Percentiles rank a stretch among this genome's conserved stretches.
Evolutionary conservation across 1,140 invertebrate species (phyloP).

Genomic region (Argopecten irradians): DNA sequence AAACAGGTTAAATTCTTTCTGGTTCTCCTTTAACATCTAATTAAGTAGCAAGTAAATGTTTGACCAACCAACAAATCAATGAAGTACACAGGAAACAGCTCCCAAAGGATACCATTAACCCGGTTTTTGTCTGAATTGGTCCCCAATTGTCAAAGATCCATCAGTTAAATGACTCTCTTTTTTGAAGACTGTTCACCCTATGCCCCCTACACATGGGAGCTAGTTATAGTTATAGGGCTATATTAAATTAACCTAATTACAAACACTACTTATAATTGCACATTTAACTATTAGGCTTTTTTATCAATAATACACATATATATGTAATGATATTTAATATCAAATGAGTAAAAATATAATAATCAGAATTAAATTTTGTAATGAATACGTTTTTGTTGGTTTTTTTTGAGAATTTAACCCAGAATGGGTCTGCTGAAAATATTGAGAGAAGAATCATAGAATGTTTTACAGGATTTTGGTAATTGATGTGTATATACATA

Average conservation of each 20-base stretch:
- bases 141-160: not conserved
- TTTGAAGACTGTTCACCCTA: not conserved
- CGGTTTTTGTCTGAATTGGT: not conserved
- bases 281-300: not conserved
- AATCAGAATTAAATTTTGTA: too few species aligned
- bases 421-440: too few species aligned
- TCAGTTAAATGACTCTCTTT: not conserved
- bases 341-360: too few species aligned
- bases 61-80: not conserved
- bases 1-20: conserved; percentile 1
- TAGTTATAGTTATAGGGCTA: too few species aligned
- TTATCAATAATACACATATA: too few species aligned
- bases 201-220: not conserved
- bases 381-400: too few species aligned
- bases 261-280: not conserved
- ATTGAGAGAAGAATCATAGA: too few species aligned
- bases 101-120: not conserved
- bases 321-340: too few species aligned
- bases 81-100: not conserved
- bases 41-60: conserved; percentile 23
- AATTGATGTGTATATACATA: too few species aligned
- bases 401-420: too few species aligned
- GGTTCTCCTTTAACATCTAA: conserved; percentile 8
- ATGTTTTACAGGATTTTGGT: too few species aligned
- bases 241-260: not conserved